Conservation (phyloP, 1,140 invertebrate genomes). For the Microvelia longipes region DNA sequence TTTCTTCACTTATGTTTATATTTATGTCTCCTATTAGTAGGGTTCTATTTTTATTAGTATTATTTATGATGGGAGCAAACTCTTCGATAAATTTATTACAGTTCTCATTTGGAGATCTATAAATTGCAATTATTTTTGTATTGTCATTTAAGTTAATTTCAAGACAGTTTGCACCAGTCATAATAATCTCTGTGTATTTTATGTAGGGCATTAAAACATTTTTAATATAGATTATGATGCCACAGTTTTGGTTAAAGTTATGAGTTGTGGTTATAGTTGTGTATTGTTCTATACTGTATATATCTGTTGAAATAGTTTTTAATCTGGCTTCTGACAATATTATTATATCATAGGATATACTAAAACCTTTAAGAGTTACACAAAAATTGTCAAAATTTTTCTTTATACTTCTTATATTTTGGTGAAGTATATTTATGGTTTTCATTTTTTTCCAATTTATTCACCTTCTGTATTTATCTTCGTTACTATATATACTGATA, state of each 20-base stretch:
- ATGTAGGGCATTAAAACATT: background rate
- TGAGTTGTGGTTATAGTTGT: background rate
- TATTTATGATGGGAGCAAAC: background rate
- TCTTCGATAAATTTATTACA: background rate
- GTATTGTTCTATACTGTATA: no score
- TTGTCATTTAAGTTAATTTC: background rate
- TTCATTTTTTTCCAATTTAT: background rate
- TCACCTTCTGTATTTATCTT: no score
- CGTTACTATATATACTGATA: no score
- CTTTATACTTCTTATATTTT: background rate
- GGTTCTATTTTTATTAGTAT: background rate
- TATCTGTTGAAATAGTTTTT: background rate
- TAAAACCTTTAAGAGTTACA: background rate
- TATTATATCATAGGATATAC: background rate
- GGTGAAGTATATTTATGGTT: background rate
- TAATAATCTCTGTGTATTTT: background rate
- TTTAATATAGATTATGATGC: background rate
- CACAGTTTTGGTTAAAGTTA: background rate
- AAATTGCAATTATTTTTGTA: background rate
- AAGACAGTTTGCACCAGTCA: background rate
- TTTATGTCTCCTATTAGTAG: background rate
- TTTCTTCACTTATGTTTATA: background rate
- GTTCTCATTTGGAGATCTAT: background rate
- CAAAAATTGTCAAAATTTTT: background rate
- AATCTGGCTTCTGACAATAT: background rate